Evolutionary conservation across 2,797 vertebrate species (phyloP).

Genomic region (Cygnus olor): DNA sequence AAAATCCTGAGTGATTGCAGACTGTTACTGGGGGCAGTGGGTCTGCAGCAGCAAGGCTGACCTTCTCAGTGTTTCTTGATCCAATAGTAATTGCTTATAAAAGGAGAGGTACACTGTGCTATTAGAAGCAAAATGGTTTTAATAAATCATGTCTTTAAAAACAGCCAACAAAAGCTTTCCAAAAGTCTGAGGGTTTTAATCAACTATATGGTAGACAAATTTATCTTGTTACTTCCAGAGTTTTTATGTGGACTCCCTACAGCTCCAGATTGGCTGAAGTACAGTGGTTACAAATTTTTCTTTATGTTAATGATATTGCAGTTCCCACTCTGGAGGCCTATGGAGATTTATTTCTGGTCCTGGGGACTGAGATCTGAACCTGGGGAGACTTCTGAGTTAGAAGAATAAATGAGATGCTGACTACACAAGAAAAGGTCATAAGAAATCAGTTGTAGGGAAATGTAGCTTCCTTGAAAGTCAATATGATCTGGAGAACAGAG

Average conservation of each 20-base stretch:
- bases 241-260: background rate
- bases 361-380: background rate
- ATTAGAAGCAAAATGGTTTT: constrained; percentile 3
- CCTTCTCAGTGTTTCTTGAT: background rate
- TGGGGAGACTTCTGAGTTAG: background rate
- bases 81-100: background rate
- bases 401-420: background rate
- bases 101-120: background rate
- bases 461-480: background rate
- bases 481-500: background rate
- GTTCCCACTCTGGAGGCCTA: background rate
- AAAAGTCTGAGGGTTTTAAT: background rate
- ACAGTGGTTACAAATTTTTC: background rate
- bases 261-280: background rate
- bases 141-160: constrained; percentile 30
- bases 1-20: background rate
- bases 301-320: background rate
- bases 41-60: background rate
- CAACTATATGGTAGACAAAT: background rate
- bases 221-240: background rate
- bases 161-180: background rate
- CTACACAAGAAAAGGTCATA: fast-evolving
- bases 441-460: background rate
- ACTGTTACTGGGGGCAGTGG: background rate
- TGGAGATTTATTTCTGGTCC: background rate